Evolutionary conservation across 2,113 vertebrate genomes (phyloP).

Genomic region (Gnathonemus echidnorhynchus): DNA sequence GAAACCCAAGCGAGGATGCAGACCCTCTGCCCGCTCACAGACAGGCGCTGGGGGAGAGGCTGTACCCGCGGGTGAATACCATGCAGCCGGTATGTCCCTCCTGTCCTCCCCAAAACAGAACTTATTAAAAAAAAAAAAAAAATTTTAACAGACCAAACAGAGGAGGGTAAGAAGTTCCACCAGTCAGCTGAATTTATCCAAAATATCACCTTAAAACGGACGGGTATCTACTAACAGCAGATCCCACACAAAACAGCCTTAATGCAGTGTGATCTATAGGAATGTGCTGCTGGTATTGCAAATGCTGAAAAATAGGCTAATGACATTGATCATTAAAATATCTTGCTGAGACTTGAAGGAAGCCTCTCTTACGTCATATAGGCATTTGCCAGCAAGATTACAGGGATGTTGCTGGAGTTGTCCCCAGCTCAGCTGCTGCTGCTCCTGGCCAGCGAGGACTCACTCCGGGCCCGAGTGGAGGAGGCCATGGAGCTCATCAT

Average conservation of each 20-base stretch:
- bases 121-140: background rate
- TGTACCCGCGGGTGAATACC: conserved; percentile 93
- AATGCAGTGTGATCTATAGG: background rate
- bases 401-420: conserved; percentile 93
- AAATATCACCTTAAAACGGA: background rate
- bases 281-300: background rate
- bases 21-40: conserved; percentile 93
- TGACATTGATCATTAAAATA: background rate
- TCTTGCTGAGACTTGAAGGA: background rate
- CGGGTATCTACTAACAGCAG: background rate
- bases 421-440: conserved; percentile 96
- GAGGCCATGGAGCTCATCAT: conserved; percentile 99
- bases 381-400: conserved; percentile 99
- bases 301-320: background rate
- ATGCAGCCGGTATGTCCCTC: conserved; percentile 81
- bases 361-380: conserved; percentile 32
- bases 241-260: background rate
- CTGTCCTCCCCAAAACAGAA: background rate
- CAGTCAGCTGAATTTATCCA: background rate
- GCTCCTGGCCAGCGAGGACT: conserved; percentile 94
- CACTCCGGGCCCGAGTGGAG: conserved; percentile 89
- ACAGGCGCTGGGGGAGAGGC: conserved; percentile 93
- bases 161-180: background rate
- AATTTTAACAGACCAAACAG: background rate
- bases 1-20: conserved; percentile 92